Conservation (phyloP, 2,888 invertebrate species). For the Parnassius mnemosyne region DNA sequence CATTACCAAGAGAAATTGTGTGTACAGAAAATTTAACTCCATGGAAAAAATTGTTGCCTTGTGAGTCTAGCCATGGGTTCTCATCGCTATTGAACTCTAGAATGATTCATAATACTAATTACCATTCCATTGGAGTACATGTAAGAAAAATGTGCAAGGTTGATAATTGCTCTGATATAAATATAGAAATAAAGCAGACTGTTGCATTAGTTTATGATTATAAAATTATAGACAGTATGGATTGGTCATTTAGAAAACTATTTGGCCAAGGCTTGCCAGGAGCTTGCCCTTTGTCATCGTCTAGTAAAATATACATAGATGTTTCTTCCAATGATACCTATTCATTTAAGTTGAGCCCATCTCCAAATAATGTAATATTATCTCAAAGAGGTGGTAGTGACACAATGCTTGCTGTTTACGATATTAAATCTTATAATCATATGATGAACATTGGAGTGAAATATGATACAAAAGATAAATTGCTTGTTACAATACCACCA, state of each 20-base stretch:
- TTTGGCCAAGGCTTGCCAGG: slow-evolving; percentile 93
- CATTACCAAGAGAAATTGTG: slow-evolving; percentile 96
- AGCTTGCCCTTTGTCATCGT: slow-evolving; percentile 89
- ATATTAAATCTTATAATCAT: slow-evolving; percentile 74
- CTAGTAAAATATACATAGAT: slow-evolving; percentile 91
- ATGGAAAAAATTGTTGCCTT: slow-evolving; percentile 98
- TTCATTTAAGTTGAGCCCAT: slow-evolving; percentile 83
- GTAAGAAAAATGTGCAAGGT: slow-evolving; percentile 88
- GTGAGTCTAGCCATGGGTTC: slow-evolving; percentile 93
- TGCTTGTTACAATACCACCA: slow-evolving; percentile 77
- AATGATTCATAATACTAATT: slow-evolving; percentile 94
- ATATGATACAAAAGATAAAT: slow-evolving; percentile 67
- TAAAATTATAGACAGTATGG: slow-evolving; percentile 82
- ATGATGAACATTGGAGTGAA: slow-evolving; percentile 86
- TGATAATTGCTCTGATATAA: slow-evolving; percentile 79
- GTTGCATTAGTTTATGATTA: slow-evolving; percentile 94
- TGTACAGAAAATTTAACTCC: slow-evolving; percentile 99
- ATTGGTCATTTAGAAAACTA: slow-evolving; percentile 92
- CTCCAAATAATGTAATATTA: slow-evolving; percentile 78
- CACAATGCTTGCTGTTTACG: slow-evolving; percentile 85
- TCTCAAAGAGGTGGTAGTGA: slow-evolving; percentile 86
- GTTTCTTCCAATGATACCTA: slow-evolving; percentile 82
- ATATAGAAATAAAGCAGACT: slow-evolving; percentile 91
- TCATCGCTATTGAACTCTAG: slow-evolving; percentile 94
- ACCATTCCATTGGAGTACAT: slow-evolving; percentile 94